Percentiles rank a stretch among this genome's conserved stretches.
Conservation (phyloP, 2,797 vertebrate species). For the Paedocypris micromegethes region DNA sequence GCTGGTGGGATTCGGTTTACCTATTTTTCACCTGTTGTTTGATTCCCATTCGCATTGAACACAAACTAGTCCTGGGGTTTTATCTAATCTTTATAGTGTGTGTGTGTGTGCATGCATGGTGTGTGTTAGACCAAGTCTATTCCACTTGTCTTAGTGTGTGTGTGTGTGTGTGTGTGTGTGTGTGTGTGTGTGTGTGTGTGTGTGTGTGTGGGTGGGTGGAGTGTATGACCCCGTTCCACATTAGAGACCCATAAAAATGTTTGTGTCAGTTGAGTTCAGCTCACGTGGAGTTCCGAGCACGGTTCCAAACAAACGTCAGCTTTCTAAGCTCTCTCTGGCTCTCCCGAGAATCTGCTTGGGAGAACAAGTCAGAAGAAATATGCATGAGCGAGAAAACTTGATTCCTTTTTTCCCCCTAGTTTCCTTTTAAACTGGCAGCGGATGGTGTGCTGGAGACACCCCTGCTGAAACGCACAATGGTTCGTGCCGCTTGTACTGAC, state of each 20-base stretch:
- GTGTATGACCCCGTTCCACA: slow-evolving; percentile 27
- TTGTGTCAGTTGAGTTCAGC: slow-evolving; percentile 34
- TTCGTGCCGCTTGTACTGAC: slow-evolving; percentile 67
- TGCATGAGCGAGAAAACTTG: neutral
- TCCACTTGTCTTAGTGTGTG: neutral
- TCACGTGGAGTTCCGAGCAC: slow-evolving; percentile 35
- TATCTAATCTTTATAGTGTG: slow-evolving; percentile 20
- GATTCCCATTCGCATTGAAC: slow-evolving; percentile 11
- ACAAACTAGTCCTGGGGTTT: slow-evolving; percentile 7
- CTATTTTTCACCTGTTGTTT: slow-evolving; percentile 7
- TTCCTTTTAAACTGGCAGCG: slow-evolving; percentile 44
- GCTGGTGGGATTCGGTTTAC: neutral
- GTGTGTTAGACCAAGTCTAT: too few relatives aligned
- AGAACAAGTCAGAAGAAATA: slow-evolving; percentile 37
- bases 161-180: neutral
- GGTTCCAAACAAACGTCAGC: slow-evolving; percentile 51
- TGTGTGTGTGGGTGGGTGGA: slow-evolving; percentile 5
- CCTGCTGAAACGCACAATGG: slow-evolving; percentile 58
- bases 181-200: neutral
- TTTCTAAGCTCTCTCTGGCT: slow-evolving; percentile 49
- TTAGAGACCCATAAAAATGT: slow-evolving; percentile 33
- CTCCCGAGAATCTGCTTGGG: slow-evolving; percentile 39
- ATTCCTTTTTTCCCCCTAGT: neutral
- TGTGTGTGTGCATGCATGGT: neutral
- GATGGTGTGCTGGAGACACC: slow-evolving; percentile 44